Evolutionary conservation across 1,140 invertebrate genomes (phyloP), one percentile per base, ranked within the genome.

Genomic region (Meteorus sp.): DNA sequence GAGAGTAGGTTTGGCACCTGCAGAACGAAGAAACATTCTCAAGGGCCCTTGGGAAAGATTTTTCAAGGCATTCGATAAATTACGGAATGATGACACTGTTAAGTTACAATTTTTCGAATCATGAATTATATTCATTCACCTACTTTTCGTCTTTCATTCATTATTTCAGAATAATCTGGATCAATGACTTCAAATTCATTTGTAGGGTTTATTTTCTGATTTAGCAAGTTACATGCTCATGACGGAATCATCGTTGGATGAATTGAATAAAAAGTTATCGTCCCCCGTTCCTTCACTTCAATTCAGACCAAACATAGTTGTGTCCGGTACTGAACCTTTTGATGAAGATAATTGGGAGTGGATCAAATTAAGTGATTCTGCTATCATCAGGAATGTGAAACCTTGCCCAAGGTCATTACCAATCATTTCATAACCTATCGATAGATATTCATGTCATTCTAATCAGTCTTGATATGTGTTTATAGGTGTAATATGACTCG

Each of bases 321-420:
- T 84, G 3, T 65, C 68, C 13, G 77, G 75, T n/a, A 37, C 64
- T 6, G 27, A 67, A 33, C 45, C 81, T 9, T 84, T 74, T 63
- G 74, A 68, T n/a, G 83, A 84, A 62, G 80, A 82, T 55, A 58
- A 74, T 8, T 82, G 80, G 80, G 73, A 77, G n/a, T 82, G 77
- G 71, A 73, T 83, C 19, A 78, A 73, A 65, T 76, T 83, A 13
- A 80, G 80, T 0, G 60, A 74, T 13, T 45, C 44, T 0, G 72
- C 56, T 8, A 56, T 80, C 1, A 70, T 81, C 11, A 61, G 74
- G 45, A 73, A 76, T 50, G 63, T 79, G 13, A 81, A 79, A 55
- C 72, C 72, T 0, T 81, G 79, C 48, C 67, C 73, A 0, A 76
- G 80, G 77, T n/a, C n/a, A n/a, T n/a, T n/a, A 59, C 33, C 29